Evolutionary conservation across 2,113 vertebrate genomes (phyloP).

Genomic region (Hemicordylus capensis): DNA sequence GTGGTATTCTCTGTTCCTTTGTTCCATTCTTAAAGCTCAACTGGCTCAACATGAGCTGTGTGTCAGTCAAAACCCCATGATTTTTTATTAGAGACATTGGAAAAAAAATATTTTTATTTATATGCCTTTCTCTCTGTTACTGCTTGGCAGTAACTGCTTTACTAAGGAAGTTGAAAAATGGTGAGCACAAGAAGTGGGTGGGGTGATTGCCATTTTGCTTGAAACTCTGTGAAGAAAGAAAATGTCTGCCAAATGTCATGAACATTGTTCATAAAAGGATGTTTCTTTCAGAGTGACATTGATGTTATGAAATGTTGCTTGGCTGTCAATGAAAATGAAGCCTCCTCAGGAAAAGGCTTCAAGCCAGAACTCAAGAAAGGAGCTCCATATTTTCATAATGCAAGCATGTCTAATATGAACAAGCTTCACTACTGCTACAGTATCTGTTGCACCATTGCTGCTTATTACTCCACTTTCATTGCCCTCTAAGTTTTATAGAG

Average conservation of each 20-base stretch:
- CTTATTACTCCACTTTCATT: neutral
- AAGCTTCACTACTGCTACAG: neutral
- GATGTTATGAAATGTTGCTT: fast-evolving
- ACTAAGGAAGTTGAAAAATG: neutral
- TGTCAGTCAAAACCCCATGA: neutral
- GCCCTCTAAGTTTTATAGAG: neutral
- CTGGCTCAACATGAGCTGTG: neutral
- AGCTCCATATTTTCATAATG: neutral
- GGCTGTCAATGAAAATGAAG: slow-evolving; percentile 16
- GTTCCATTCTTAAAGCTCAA: slow-evolving; percentile 31
- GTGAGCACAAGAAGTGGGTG: neutral
- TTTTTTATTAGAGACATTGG: neutral
- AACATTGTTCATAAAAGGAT: slow-evolving; percentile 15
- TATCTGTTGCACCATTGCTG: neutral
- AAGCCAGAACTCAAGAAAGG: neutral
- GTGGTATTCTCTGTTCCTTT: slow-evolving; percentile 26
- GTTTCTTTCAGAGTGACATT: neutral
- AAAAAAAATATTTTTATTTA: neutral
- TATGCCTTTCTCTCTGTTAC: neutral
- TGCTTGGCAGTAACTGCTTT: neutral
- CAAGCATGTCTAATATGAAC: neutral
- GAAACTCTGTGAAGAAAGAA: neutral
- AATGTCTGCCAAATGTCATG: neutral
- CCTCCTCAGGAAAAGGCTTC: neutral
- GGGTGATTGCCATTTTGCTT: neutral